Conservation (phyloP, 2,113 vertebrate species). For the Gambusia holbrooki region DNA sequence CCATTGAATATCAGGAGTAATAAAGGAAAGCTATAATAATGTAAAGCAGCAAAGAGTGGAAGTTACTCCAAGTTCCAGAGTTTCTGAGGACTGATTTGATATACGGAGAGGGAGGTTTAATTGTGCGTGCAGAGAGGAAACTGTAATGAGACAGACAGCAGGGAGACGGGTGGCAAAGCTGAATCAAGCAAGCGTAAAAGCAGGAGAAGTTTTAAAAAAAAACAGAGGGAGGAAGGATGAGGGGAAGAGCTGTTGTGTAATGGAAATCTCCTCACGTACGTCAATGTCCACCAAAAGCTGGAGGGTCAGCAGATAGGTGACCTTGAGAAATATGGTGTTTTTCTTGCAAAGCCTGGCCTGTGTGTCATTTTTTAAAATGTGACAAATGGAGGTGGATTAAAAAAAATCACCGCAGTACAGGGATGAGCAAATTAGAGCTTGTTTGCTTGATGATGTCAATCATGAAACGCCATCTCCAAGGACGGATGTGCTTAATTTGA, state of each 20-base stretch:
- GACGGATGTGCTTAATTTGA: not conserved
- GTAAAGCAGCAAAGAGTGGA: constrained; percentile 37
- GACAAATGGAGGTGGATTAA: not conserved
- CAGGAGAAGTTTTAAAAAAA: constrained; percentile 23
- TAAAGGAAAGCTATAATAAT: constrained; percentile 56
- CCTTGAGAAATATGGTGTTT: constrained; percentile 37
- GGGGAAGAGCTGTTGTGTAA: not conserved
- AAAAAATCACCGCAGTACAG: not conserved
- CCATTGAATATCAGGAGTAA: constrained; percentile 39
- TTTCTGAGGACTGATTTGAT: constrained; percentile 57
- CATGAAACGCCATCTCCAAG: not conserved
- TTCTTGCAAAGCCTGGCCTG: constrained; percentile 12
- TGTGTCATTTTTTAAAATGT: not conserved
- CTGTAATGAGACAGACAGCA: constrained; percentile 43
- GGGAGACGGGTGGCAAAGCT: constrained; percentile 11
- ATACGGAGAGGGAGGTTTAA: constrained; percentile 57
- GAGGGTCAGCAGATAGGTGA: constrained; percentile 26
- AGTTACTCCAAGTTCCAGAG: constrained; percentile 23
- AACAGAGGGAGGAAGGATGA: not conserved
- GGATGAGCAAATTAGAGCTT: not conserved
- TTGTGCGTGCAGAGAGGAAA: constrained; percentile 51
- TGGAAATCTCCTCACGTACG: not conserved
- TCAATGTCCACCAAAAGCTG: not conserved
- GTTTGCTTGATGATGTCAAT: not conserved
- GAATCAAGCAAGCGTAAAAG: constrained; percentile 43